Percentiles rank a stretch among this genome's conserved stretches.
Evolutionary conservation across 2,888 invertebrate genomes (phyloP).

Genomic region (Tenthredo distinguenda): DNA sequence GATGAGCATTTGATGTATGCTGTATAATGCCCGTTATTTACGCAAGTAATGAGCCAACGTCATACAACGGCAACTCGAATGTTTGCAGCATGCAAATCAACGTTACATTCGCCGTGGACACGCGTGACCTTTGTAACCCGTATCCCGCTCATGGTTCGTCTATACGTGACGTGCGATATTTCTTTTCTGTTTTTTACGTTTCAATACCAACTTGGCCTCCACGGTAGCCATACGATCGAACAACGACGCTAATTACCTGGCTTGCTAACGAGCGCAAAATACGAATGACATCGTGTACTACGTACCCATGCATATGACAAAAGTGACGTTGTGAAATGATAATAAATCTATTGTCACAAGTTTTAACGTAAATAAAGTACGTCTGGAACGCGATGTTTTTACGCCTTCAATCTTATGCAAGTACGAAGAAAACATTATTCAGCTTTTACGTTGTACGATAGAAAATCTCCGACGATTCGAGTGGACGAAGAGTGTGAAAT

Average conservation of each 20-base stretch:
- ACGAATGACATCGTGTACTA: not conserved
- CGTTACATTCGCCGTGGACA: conserved; percentile 34
- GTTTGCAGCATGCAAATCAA: conserved; percentile 43
- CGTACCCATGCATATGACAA: not conserved
- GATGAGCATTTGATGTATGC: conserved; percentile 29
- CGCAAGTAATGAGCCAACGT: conserved; percentile 43
- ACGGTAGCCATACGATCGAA: conserved; percentile 20
- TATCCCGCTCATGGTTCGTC: conserved; percentile 35
- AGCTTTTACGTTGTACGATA: conserved; percentile 1
- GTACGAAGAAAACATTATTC: not conserved
- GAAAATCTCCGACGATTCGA: conserved; percentile 4
- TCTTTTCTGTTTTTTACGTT: not conserved
- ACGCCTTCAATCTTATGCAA: not conserved
- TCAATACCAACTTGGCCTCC: not conserved
- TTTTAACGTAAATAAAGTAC: not conserved
- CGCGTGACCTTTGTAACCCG: conserved; percentile 31
- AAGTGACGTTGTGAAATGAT: not conserved
- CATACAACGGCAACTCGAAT: conserved; percentile 27
- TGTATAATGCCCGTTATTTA: conserved; percentile 37
- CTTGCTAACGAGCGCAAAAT: conserved; percentile 24
- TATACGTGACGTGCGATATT: conserved; percentile 31
- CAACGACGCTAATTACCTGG: conserved; percentile 27
- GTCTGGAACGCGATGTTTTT: not conserved
- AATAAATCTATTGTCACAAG: not conserved
- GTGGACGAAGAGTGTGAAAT: conserved; percentile 38